Base-by-base conservation (phyloP, 35 echinoderm and acorn worm genomes). In the Chiridota heheva region DNA sequence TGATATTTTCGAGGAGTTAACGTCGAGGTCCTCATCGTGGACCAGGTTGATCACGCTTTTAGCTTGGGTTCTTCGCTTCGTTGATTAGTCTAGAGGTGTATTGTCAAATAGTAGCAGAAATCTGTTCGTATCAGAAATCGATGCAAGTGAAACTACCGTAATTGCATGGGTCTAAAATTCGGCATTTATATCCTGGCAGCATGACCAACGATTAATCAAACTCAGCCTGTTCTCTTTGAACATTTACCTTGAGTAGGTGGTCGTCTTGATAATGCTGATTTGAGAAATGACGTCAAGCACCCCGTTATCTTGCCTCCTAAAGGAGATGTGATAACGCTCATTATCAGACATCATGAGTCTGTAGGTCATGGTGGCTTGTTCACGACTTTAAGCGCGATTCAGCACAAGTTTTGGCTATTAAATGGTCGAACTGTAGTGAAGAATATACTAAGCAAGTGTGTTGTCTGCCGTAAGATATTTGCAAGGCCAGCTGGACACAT, bases 381-480 rank as follows among this genome's bases (percentile, higher is more conserved):
- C 30, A 70, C 35, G 61, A 83, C 65, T 1, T 32, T 83, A n/a
- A 53, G 37, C 44, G 33, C 43, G 7, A 58, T 58, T 60, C n/a
- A 36, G 0, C 26, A 84, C 33, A 82, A 36, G 33, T 90, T 62
- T 61, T 77, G 88, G 81, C 32, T 89, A 24, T 5, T 89, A 42
- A 82, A 73, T 39, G 88, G 53, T 40, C 17, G 88, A 8, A 57
- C 43, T 35, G 73, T 51, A 69, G 65, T 69, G 0, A 69, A 80
- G 41, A 20, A 60, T 47, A 42, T 72, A 5, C 24, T 88, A 27
- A 59, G 64, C 8, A 71, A 73, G 36, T 88, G 86, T 51, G 24
- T 82, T 12, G 13, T 63, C 5, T 88, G 86, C 45, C 81, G 44
- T 24, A 69, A 80, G 45, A 46, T 58, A 26, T 4, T 42, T 20